phyloP scores from a whole-genome alignment of 2,888 invertebrate genomes.

The Ectemnius cavifrons region DNA sequence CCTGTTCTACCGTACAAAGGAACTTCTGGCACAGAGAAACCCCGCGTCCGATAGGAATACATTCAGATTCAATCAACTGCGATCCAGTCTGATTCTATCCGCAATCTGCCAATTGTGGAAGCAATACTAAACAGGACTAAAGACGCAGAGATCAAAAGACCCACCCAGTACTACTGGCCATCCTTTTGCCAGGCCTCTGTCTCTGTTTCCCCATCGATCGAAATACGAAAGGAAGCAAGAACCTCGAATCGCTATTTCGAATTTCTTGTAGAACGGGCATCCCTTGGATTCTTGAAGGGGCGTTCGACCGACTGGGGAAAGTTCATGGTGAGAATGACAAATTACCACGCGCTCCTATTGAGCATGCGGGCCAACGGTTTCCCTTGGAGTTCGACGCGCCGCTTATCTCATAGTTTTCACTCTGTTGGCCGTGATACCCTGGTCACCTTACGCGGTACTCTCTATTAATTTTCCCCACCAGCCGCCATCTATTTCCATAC shows the following conservation, averaged over 20 bases:
- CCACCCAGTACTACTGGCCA: too few species aligned
- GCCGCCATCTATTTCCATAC: constrained; percentile 32
- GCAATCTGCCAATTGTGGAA: constrained; percentile 1
- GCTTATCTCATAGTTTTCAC: constrained; percentile 20
- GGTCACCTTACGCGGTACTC: constrained; percentile 1
- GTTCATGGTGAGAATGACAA: too few species aligned
- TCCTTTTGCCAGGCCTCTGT: too few species aligned
- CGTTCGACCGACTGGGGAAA: too few species aligned
- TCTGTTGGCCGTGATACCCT: neutral
- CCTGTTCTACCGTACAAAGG: neutral
- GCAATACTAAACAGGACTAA: constrained; percentile 16
- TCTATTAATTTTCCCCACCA: constrained; percentile 40
- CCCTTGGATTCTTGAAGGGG: too few species aligned
- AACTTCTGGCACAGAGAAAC: neutral
- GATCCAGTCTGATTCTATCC: neutral
- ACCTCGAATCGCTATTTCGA: too few species aligned
- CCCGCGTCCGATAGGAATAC: neutral
- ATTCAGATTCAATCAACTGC: neutral
- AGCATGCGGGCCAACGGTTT: too few species aligned
- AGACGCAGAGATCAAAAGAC: neutral
- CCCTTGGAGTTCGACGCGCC: neutral
- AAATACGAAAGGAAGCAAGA: too few species aligned
- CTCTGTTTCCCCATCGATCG: too few species aligned
- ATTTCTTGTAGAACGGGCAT: too few species aligned
- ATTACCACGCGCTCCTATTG: too few species aligned